These are phyloP conservation scores for Gallinago media DNA, from an alignment of 2,113 vertebrate genomes.

Conservation along the genomic window DNA sequence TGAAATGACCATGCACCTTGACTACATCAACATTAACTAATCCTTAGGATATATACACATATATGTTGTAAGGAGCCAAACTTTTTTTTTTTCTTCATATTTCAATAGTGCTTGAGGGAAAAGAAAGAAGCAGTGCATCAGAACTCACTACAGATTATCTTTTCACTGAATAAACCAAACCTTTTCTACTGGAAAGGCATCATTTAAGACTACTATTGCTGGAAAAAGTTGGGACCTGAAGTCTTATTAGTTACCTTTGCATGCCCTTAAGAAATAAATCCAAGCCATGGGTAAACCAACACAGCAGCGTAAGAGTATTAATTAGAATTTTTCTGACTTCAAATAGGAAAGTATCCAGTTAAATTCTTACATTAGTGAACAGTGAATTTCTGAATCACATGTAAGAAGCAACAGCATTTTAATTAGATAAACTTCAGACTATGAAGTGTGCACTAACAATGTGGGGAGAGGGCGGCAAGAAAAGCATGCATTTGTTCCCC, in stretches of 20 bases:
- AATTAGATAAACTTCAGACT: background rate
- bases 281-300: constrained; percentile 65
- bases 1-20: constrained; percentile 38
- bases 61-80: constrained; percentile 28
- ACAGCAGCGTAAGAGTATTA: constrained; percentile 74
- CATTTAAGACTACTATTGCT: constrained; percentile 75
- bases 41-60: constrained; percentile 14
- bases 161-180: constrained; percentile 65
- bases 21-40: constrained; percentile 47
- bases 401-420: background rate
- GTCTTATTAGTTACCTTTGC: constrained; percentile 66
- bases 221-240: constrained; percentile 69
- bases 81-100: constrained; percentile 53
- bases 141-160: constrained; percentile 70
- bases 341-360: constrained; percentile 24
- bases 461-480: background rate
- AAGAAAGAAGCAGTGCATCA: constrained; percentile 74
- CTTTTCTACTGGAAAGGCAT: constrained; percentile 62
- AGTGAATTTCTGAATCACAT: background rate
- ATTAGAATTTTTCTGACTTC: constrained; percentile 56
- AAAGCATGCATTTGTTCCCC: constrained; percentile 35
- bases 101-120: constrained; percentile 70
- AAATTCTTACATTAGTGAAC: background rate
- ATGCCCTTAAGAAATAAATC: constrained; percentile 77
- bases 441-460: background rate